Conservation (phyloP, 2,797 vertebrate genomes). For the Anabacerthia variegaticeps region DNA sequence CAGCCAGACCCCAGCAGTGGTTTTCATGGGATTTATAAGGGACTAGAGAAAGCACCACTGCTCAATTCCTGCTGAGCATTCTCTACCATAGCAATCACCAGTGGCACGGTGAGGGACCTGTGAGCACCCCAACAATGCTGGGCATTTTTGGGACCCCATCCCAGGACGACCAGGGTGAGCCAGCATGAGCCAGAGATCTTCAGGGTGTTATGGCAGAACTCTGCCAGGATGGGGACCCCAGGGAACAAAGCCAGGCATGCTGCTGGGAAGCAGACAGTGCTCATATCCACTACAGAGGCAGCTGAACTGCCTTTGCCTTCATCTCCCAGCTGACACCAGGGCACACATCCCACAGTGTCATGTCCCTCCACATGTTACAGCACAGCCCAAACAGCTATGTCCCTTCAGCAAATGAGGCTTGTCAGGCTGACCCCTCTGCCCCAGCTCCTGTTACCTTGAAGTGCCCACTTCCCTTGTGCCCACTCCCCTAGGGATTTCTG, state of each 20-base stretch:
- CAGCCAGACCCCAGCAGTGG: rapidly evolving
- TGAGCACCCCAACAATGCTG: background rate
- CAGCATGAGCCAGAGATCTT: rapidly evolving
- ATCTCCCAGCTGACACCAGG: background rate
- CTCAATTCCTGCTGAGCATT: rapidly evolving
- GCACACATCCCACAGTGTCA: background rate
- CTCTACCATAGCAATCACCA: rapidly evolving
- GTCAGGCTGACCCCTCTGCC: background rate
- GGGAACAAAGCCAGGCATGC: background rate
- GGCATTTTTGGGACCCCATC: background rate
- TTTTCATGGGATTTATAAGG: background rate
- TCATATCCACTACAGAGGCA: background rate
- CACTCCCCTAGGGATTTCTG: background rate
- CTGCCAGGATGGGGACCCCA: background rate
- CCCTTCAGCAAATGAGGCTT: background rate
- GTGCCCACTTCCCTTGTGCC: background rate
- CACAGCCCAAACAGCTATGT: rapidly evolving
- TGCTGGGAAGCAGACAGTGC: background rate
- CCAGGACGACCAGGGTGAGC: background rate
- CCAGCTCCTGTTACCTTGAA: background rate
- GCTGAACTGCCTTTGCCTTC: background rate
- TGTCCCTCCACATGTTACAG: rapidly evolving
- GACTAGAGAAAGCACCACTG: background rate
- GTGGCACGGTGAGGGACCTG: background rate
- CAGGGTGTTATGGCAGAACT: background rate